A percentile compares a stretch with the other conserved stretches of the same genome.
Conservation (phyloP, 2,888 invertebrate genomes). For the Acanthosepion lycidas region DNA sequence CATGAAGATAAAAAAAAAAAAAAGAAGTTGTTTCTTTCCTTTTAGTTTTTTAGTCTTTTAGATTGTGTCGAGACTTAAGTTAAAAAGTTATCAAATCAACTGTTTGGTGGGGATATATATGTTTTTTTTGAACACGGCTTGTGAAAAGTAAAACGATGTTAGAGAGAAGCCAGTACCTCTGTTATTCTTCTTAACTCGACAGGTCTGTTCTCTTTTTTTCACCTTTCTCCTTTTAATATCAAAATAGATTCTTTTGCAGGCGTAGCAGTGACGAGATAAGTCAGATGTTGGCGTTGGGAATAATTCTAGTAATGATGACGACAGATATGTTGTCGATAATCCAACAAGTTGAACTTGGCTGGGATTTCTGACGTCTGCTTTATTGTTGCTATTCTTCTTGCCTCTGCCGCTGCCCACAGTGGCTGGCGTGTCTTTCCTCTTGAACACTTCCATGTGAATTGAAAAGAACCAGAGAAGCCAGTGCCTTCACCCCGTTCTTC, state of each 20-base stretch:
- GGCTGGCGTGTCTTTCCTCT: constrained; percentile 21
- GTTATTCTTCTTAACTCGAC: too few species aligned
- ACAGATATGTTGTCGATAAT: background rate
- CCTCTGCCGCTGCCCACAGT: background rate
- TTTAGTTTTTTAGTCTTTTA: too few species aligned
- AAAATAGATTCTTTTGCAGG: background rate
- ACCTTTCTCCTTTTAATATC: background rate
- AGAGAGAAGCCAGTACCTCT: too few species aligned
- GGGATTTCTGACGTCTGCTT: background rate
- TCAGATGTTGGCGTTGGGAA: background rate
- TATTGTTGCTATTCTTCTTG: background rate
- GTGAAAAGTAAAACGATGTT: too few species aligned
- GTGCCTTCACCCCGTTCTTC: background rate
- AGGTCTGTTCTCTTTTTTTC: background rate
- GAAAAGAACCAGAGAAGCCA: background rate
- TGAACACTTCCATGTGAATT: constrained; percentile 22
- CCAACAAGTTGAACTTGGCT: background rate
- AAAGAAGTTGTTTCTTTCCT: too few species aligned
- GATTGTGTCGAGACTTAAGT: too few species aligned
- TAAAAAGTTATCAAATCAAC: too few species aligned
- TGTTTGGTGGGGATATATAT: too few species aligned
- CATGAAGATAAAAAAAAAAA: too few species aligned
- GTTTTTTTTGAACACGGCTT: too few species aligned
- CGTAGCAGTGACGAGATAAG: background rate
- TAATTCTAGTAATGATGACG: background rate